Conservation (phyloP, 92 coral and sea anemone species). For the Blastomussa wellsi region DNA sequence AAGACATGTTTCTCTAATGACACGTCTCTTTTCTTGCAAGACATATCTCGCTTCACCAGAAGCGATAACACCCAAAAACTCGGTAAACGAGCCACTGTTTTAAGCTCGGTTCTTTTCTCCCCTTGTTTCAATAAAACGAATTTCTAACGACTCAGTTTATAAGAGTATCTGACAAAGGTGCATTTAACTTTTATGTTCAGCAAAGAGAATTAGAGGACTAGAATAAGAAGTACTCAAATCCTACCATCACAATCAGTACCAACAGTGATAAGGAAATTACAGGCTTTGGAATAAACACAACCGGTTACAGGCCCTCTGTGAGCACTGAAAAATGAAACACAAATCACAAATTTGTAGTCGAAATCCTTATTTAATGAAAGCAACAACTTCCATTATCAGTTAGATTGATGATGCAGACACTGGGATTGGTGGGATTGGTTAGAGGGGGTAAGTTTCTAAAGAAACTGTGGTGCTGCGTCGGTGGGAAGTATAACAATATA, state of each 20-base stretch:
- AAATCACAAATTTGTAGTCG: not conserved
- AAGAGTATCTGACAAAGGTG: too few species aligned
- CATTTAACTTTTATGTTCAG: not conserved
- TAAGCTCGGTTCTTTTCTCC: too few species aligned
- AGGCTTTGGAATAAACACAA: constrained; percentile 93
- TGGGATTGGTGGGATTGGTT: too few species aligned
- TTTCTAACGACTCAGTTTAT: too few species aligned
- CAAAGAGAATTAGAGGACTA: not conserved
- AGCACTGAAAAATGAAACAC: constrained; percentile 66
- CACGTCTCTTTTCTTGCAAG: not conserved
- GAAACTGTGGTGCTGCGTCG: too few species aligned
- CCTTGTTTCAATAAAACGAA: too few species aligned
- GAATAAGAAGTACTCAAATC: not conserved
- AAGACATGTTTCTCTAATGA: not conserved
- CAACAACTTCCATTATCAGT: not conserved
- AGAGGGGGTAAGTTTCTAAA: too few species aligned
- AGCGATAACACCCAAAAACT: too few species aligned
- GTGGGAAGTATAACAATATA: too few species aligned
- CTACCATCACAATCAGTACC: constrained; percentile 94
- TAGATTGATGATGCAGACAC: not conserved
- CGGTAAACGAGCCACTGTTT: too few species aligned
- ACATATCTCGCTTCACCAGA: not conserved
- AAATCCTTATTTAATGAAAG: not conserved
- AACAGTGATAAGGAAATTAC: constrained; percentile 84
- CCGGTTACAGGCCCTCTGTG: constrained; percentile 97